phyloP scores from a whole-genome alignment of 1,140 invertebrate species.

The Eueides isabella region DNA sequence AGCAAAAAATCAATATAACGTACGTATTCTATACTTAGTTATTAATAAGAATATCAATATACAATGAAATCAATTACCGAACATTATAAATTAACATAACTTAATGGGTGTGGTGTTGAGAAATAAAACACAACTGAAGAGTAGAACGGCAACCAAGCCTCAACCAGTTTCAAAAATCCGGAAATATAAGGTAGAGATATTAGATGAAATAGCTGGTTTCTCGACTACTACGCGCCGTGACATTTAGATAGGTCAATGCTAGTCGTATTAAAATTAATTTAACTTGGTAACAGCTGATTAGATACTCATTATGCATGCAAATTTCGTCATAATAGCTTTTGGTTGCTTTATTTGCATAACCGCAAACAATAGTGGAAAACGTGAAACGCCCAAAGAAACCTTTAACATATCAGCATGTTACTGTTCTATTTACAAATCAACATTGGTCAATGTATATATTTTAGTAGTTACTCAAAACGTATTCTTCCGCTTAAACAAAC shows the following conservation, averaged over 20 bases:
- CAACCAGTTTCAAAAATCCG: slow-evolving; percentile 41
- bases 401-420: neutral
- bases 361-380: slow-evolving; percentile 13
- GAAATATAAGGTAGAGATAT: slow-evolving; percentile 26
- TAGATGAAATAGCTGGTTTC: slow-evolving; percentile 27
- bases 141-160: slow-evolving; percentile 31
- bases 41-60: too few relatives aligned
- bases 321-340: slow-evolving; percentile 25
- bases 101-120: slow-evolving; percentile 35
- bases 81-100: slow-evolving; percentile 5
- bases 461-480: neutral
- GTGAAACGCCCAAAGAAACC: neutral
- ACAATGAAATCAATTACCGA: slow-evolving; percentile 7
- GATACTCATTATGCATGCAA: slow-evolving; percentile 20
- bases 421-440: neutral
- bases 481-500: slow-evolving; percentile 26
- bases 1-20: neutral
- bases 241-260: slow-evolving; percentile 44
- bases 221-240: slow-evolving; percentile 33
- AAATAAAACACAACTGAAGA: slow-evolving; percentile 15
- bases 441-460: neutral
- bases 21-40: neutral
- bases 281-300: slow-evolving; percentile 27
- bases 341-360: slow-evolving; percentile 21
- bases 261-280: slow-evolving; percentile 43